Base-by-base conservation (phyloP, 2,797 vertebrate genomes). In the Chloroceryle inda region DNA sequence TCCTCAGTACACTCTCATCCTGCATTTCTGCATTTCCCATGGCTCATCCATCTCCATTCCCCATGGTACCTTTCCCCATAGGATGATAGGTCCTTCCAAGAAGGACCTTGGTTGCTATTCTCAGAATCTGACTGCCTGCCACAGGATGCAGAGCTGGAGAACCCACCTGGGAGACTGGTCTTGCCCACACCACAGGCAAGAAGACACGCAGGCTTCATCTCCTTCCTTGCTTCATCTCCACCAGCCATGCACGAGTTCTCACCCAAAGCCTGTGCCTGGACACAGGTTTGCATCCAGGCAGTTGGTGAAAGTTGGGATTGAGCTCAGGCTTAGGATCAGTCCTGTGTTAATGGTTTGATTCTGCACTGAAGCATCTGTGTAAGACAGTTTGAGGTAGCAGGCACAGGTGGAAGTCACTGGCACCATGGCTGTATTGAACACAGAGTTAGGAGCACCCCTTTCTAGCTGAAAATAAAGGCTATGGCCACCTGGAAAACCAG, bases 101-200 rank as follows among this genome's bases (percentile, higher is more conserved):
- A 20, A 74, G 49, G 29, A 52, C 33, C 20, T 19, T 31, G 49
- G 21, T 31, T 59, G 26, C 42, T 4, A 2, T 5, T 27, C 42
- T 37, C 22, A 19, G 9, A 11, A 21, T 55, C 37, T 45, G 47
- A 21, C 40, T 77, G 42, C 24, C 47, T 62, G 59, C 16, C 29
- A 10, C 0, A 4, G 38, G 29, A 22, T 37, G 24, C 26, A 62
- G 59, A 73, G 37, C 66, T 52, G 72, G 19, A 56, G 37, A 16
- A 82, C 18, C 3, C 33, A 50, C 42, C 22, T 2, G 1, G 26
- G n/a, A 38, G 7, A 26, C 23, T 1, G 0, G 17, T 2, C 1
- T 26, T 31, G 52, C 38, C 35, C 35, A 13, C 7, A 24, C 11
- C 3, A 1, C 29, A 13, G 13, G n/a, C 4, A 15, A 77, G 56